Conservation (phyloP, 2,113 vertebrate species). For the Ginglymostoma cirratum region DNA sequence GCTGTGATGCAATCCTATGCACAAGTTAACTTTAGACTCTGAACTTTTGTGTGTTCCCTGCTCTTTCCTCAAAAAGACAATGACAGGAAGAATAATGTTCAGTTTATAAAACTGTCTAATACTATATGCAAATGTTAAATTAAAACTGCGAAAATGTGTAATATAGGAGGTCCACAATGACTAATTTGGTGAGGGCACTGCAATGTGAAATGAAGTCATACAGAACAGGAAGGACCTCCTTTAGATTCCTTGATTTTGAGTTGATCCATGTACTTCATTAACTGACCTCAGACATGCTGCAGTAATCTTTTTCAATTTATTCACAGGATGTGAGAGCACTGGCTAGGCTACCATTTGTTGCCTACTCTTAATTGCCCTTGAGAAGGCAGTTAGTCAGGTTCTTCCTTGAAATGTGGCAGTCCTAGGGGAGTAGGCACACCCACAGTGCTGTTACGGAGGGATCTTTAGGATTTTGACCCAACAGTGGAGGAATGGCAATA, state of each 20-base stretch:
- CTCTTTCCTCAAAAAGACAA: background rate
- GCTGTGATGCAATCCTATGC: background rate
- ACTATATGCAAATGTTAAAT: background rate
- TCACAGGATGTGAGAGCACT: no score
- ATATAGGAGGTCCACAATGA: background rate
- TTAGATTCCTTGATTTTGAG: background rate
- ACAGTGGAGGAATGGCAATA: no score
- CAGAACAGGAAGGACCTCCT: background rate
- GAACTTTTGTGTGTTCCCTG: background rate
- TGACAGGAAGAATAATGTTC: background rate
- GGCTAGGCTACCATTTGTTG: no score
- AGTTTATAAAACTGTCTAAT: background rate
- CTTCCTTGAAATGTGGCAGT: no score
- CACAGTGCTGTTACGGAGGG: no score
- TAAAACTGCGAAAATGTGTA: background rate
- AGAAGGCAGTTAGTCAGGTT: no score
- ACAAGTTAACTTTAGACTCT: conserved; percentile 10
- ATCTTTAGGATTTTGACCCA: no score
- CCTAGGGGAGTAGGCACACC: no score
- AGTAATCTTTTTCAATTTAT: background rate
- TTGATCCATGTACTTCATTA: background rate
- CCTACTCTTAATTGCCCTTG: no score
- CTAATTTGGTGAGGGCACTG: background rate
- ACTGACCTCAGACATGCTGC: background rate
- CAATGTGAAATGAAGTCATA: no score